Evolutionary conservation across 1,140 invertebrate species (phyloP), one percentile per base, ranked within the genome.

Genomic region (Frieseomelitta varia): DNA sequence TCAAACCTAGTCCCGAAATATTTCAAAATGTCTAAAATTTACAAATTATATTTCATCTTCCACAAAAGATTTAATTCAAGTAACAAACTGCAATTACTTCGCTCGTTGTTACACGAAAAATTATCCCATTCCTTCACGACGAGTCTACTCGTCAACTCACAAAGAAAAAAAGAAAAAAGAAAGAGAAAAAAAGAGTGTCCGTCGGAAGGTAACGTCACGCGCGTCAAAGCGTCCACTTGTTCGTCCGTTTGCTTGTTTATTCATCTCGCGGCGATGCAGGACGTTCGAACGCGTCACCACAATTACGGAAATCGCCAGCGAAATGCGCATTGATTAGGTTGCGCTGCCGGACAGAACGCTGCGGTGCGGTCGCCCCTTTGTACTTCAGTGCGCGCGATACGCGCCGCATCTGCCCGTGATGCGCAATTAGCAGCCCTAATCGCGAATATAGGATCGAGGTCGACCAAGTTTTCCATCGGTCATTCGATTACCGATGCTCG

Each of bases 241-340:
- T 12, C 21, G 0, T 24, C 24, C 21, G 21, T 24, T 24, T 3
- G 10, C 21, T 11, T 4, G 1, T 61, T 14, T 61, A 81, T 2
- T n/a, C 58, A 14, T 71, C 34, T 73, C 56, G 47, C 15, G 72
- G 51, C 79, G 72, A 79, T 63, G 47, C 65, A 39, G 51, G 71
- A 85, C 79, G 58, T 81, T 83, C 74, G 53, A 86, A 89, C 69
- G 72, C 77, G 84, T 79, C 84, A 71, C 76, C 84, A 80, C 87
- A 88, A 89, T 89, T 88, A 88, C 87, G 88, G 87, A 88, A 89
- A 83, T 89, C 88, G 63, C 68, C 79, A 68, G 84, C 80, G 76
- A 89, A 89, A 86, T 86, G 84, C 74, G 79, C 88, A 89, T 89
- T 88, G 88, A 89, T 86, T 89, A 85, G 68, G 79, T 85, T 55